Evolutionary conservation across 1,140 invertebrate species (phyloP).

Genomic region (Drosophila arawakana): DNA sequence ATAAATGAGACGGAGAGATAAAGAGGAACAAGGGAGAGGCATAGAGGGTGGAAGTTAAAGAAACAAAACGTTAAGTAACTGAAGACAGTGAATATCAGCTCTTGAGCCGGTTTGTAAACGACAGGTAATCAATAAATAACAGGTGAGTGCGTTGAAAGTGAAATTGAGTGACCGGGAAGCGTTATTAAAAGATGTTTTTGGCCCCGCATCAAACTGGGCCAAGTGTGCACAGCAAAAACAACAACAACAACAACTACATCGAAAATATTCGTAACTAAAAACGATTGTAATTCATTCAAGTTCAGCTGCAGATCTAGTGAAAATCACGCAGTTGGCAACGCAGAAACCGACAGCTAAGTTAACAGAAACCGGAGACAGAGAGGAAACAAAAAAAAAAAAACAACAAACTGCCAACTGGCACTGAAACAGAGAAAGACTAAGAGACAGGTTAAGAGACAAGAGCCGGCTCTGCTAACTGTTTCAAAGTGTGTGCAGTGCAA

Average conservation of each 20-base stretch:
- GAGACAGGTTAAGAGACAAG: slow-evolving; percentile 7
- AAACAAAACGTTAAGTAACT: slow-evolving; percentile 58
- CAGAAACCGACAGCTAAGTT: slow-evolving; percentile 36
- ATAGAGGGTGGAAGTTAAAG: neutral
- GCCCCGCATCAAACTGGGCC: slow-evolving; percentile 50
- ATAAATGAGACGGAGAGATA: slow-evolving; percentile 21
- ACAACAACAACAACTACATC: slow-evolving; percentile 24
- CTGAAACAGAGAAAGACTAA: neutral
- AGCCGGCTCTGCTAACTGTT: slow-evolving; percentile 49
- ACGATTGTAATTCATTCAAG: slow-evolving; percentile 58
- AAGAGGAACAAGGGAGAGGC: neutral
- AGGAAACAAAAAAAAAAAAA: no score
- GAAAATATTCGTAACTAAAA: slow-evolving; percentile 8
- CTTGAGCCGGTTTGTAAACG: slow-evolving; percentile 62
- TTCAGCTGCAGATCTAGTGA: slow-evolving; percentile 31
- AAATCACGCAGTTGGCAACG: slow-evolving; percentile 50
- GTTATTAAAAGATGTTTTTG: slow-evolving; percentile 65
- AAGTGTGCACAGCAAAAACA: slow-evolving; percentile 50
- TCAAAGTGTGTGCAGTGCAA: slow-evolving; percentile 30
- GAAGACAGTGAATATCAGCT: slow-evolving; percentile 53
- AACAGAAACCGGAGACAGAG: slow-evolving; percentile 22
- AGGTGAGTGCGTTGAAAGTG: slow-evolving; percentile 71
- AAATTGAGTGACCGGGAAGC: slow-evolving; percentile 71
- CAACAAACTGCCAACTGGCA: neutral
- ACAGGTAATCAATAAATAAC: slow-evolving; percentile 41